Conservation (phyloP, 2,888 invertebrate genomes). For the Drosophila testacea region DNA sequence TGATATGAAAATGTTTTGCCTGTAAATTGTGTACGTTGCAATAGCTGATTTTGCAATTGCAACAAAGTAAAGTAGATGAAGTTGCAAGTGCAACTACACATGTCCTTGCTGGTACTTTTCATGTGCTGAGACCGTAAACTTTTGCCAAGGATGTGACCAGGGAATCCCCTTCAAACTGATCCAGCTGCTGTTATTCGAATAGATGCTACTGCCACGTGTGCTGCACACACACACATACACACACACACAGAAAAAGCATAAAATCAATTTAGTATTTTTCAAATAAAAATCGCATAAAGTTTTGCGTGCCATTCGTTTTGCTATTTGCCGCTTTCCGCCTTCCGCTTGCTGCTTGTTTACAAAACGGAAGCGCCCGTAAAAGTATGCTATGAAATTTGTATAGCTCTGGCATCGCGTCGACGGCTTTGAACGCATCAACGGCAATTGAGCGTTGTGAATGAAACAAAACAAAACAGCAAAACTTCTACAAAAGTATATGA, state of each 20-base stretch:
- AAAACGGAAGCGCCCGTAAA: slow-evolving; percentile 68
- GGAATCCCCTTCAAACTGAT: slow-evolving; percentile 7
- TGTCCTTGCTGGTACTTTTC: slow-evolving; percentile 38
- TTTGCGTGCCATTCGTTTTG: slow-evolving; percentile 40
- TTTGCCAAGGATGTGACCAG: slow-evolving; percentile 16
- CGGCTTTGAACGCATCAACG: slow-evolving; percentile 64
- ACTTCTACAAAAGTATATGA: slow-evolving; percentile 20
- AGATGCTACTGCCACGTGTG: slow-evolving; percentile 5
- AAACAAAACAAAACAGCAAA: slow-evolving; percentile 42
- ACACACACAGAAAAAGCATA: slow-evolving; percentile 30
- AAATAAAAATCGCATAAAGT: slow-evolving; percentile 71
- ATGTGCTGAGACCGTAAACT: slow-evolving; percentile 37
- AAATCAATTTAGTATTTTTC: slow-evolving; percentile 70
- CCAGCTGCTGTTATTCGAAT: slow-evolving; percentile 8
- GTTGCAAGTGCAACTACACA: slow-evolving; percentile 19
- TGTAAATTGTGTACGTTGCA: slow-evolving; percentile 4
- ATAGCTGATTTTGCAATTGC: slow-evolving; percentile 27
- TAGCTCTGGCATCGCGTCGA: slow-evolving; percentile 36
- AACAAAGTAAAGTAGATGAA: slow-evolving; percentile 26
- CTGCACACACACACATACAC: background rate
- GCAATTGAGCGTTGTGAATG: slow-evolving; percentile 52
- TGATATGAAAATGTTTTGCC: background rate
- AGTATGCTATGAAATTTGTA: slow-evolving; percentile 75
- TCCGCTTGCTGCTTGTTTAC: slow-evolving; percentile 60
- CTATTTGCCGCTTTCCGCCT: slow-evolving; percentile 18